These are phyloP conservation scores for Machimus rusticus DNA, from an alignment of 2,888 invertebrate genomes.

Conservation along the genomic window DNA sequence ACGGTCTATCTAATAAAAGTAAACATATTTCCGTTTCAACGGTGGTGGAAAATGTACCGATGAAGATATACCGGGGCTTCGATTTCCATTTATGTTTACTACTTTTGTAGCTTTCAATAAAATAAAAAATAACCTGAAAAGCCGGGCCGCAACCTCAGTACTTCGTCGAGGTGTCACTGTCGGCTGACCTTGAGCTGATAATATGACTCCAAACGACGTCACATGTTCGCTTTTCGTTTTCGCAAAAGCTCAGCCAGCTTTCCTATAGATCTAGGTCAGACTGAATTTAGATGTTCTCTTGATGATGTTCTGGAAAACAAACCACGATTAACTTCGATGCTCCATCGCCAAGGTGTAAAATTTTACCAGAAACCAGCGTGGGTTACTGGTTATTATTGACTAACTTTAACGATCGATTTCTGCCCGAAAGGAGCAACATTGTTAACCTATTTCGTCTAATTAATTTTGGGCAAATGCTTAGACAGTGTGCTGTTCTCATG, in stretches of 20 bases:
- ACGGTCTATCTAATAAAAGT: background rate
- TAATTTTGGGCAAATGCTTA: background rate
- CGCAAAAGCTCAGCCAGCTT: background rate
- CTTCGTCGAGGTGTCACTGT: background rate
- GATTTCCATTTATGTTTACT: background rate
- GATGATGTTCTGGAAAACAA: background rate
- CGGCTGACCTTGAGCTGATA: background rate
- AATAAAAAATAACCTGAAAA: background rate
- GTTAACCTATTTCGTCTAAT: background rate
- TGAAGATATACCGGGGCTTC: background rate
- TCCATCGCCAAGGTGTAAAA: background rate
- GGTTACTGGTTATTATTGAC: background rate
- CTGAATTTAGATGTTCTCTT: background rate
- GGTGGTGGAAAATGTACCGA: background rate
- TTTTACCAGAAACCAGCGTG: background rate
- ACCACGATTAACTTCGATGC: background rate
- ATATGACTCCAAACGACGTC: background rate
- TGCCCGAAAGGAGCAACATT: background rate
- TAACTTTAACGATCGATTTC: background rate
- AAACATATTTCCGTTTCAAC: background rate
- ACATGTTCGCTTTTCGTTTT: background rate
- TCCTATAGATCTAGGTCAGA: background rate
- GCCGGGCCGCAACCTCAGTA: background rate
- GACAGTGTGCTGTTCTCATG: background rate
- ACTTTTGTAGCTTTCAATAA: background rate